phyloP scores from a whole-genome alignment of 2,888 invertebrate species.

The Cerastis leucographa region DNA sequence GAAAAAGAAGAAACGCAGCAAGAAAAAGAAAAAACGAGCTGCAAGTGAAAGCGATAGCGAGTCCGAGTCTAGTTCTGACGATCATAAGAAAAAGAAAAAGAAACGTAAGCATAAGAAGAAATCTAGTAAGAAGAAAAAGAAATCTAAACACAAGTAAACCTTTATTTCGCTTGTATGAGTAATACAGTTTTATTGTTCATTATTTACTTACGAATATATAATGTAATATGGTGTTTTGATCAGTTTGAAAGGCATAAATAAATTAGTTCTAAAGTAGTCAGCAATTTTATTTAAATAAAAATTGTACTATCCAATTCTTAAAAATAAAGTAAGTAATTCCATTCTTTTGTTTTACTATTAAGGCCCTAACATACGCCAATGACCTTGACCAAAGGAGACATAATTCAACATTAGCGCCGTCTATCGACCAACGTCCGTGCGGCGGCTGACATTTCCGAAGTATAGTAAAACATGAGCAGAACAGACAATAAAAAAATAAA shows the following conservation, averaged over 20 bases:
- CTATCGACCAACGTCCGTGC: too few species aligned
- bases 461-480: too few species aligned
- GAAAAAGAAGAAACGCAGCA: constrained; percentile 92
- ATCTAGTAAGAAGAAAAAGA: constrained; percentile 93
- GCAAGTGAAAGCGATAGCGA: constrained; percentile 92
- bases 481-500: too few species aligned
- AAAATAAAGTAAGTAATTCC: constrained; percentile 41
- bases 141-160: constrained; percentile 89
- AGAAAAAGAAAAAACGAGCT: constrained; percentile 91
- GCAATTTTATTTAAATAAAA: constrained; percentile 41
- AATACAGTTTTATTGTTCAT: constrained; percentile 49
- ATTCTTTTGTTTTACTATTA: constrained; percentile 12
- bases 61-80: constrained; percentile 92
- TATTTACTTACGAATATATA: constrained; percentile 49
- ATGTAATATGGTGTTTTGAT: constrained; percentile 54
- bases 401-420: too few species aligned
- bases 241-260: constrained; percentile 51
- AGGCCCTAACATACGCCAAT: too few species aligned
- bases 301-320: constrained; percentile 41
- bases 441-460: too few species aligned
- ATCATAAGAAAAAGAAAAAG: constrained; percentile 92
- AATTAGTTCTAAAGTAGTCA: constrained; percentile 45
- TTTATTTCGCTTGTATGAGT: constrained; percentile 42
- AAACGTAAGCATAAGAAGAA: constrained; percentile 93
- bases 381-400: too few species aligned